phyloP scores from a whole-genome alignment of 2,888 invertebrate species.

The Eulithis testata region DNA sequence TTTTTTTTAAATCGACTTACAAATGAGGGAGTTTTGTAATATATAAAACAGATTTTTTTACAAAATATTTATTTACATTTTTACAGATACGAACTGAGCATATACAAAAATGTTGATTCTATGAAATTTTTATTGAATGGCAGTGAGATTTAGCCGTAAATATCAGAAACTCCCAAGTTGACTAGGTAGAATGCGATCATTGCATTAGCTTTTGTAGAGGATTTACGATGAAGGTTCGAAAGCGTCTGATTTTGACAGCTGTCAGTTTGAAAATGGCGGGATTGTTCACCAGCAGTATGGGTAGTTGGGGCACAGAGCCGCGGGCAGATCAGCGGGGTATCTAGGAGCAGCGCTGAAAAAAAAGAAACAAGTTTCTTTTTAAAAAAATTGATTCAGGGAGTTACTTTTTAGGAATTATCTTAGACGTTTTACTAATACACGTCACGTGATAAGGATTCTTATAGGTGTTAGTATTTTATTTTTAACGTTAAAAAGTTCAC shows the following conservation, averaged over 20 bases:
- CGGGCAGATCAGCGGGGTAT: constrained; percentile 82
- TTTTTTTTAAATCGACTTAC: no score
- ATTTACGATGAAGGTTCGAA: constrained; percentile 33
- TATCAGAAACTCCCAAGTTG: constrained; percentile 16
- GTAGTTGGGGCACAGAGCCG: constrained; percentile 85
- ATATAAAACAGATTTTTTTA: not conserved
- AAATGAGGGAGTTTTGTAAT: not conserved
- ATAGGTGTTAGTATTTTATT: no score
- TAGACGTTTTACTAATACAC: no score
- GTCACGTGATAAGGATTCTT: no score
- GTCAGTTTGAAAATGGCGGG: constrained; percentile 27
- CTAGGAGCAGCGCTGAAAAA: constrained; percentile 60
- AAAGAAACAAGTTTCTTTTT: constrained; percentile 13
- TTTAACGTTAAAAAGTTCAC: no score
- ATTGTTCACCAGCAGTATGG: constrained; percentile 75
- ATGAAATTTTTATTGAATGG: constrained; percentile 23
- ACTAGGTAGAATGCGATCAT: constrained; percentile 28
- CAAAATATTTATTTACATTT: constrained; percentile 53
- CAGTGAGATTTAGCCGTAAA: constrained; percentile 25
- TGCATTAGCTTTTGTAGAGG: constrained; percentile 5
- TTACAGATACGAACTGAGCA: constrained; percentile 44
- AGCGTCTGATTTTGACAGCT: constrained; percentile 31
- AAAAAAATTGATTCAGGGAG: no score
- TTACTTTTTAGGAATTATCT: no score
- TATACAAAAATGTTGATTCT: constrained; percentile 1